Conservation (phyloP, 2,888 invertebrate genomes). For the Amphiduros pacificus region DNA sequence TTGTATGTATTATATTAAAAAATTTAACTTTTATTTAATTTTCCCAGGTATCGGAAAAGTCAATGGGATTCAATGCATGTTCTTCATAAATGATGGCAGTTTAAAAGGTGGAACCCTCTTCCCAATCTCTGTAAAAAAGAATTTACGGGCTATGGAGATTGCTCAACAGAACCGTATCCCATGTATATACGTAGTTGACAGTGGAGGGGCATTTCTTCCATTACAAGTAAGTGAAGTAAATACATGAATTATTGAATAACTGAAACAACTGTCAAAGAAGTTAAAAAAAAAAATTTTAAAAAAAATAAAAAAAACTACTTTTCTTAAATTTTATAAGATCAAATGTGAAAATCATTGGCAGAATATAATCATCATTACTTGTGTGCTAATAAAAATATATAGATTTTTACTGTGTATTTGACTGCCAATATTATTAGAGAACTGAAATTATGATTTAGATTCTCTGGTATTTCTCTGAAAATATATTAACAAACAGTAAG, state of each 20-base stretch:
- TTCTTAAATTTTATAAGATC: background rate
- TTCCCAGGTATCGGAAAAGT: conserved; percentile 60
- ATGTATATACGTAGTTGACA: conserved; percentile 61
- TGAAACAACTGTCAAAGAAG: background rate
- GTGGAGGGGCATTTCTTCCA: conserved; percentile 63
- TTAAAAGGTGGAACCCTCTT: conserved; percentile 63
- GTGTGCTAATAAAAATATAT: no score
- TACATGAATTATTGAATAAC: background rate
- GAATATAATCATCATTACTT: no score
- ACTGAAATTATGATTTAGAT: no score
- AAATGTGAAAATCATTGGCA: no score
- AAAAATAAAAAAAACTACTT: background rate
- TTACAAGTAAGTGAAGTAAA: conserved; percentile 55
- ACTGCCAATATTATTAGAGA: no score
- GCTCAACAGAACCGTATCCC: conserved; percentile 59
- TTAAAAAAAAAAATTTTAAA: background rate
- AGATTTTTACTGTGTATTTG: no score
- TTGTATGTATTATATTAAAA: no score
- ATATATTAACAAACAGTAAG: no score
- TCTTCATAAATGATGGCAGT: conserved; percentile 62
- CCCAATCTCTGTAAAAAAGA: conserved; percentile 62
- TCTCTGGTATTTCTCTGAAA: no score
- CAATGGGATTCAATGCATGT: conserved; percentile 57
- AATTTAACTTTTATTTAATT: background rate
- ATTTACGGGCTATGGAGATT: conserved; percentile 59